Conservation (phyloP, 2,113 vertebrate genomes). For the Drymodes brunneopygia region DNA sequence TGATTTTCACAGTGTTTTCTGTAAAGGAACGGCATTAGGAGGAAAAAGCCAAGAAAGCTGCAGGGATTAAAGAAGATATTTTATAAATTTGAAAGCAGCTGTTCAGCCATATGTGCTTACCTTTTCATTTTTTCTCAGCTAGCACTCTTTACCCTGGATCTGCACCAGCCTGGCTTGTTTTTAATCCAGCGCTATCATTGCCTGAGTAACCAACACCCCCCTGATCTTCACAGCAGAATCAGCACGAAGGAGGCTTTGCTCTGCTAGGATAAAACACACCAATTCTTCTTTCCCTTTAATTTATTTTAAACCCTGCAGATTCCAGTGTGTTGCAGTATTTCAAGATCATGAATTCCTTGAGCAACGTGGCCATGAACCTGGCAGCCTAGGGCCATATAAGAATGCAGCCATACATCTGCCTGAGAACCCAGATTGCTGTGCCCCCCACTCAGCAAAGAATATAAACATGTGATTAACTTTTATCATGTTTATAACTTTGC, state of each 20-base stretch:
- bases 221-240: slow-evolving; percentile 2
- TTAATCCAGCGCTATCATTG: slow-evolving; percentile 63
- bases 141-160: slow-evolving; percentile 62
- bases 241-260: not conserved
- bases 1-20: slow-evolving; percentile 58
- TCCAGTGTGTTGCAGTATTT: not conserved
- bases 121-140: slow-evolving; percentile 67
- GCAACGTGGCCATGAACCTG: not conserved
- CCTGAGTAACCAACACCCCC: slow-evolving; percentile 60
- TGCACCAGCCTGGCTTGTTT: slow-evolving; percentile 65
- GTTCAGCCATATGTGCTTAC: slow-evolving; percentile 76
- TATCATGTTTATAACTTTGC: not conserved
- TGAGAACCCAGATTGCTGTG: not conserved
- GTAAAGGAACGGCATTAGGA: slow-evolving; percentile 67
- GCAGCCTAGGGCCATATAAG: not conserved
- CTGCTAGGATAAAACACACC: not conserved
- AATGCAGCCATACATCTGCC: not conserved
- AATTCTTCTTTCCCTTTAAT: not conserved
- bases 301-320: slow-evolving; percentile 29
- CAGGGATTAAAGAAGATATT: slow-evolving; percentile 76
- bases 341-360: not conserved
- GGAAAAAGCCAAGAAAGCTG: slow-evolving; percentile 69
- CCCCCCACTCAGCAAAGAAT: not conserved
- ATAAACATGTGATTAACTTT: not conserved
- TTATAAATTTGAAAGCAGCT: slow-evolving; percentile 77